Base-by-base conservation (phyloP, 2,113 vertebrate species). In the Larimichthys crocea region DNA sequence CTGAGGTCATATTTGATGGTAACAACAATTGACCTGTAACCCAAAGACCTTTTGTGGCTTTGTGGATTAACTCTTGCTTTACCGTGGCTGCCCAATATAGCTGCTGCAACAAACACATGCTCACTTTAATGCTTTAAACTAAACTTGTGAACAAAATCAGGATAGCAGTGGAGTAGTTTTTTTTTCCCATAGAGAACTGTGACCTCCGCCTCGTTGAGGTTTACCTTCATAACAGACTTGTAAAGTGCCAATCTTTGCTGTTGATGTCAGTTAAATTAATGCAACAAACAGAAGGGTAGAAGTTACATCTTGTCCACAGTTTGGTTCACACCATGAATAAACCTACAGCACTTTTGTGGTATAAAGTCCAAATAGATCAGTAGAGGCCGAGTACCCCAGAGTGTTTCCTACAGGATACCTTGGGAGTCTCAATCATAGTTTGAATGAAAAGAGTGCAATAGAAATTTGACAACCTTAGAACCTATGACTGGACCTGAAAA, bases 401-500 rank as follows among this genome's bases (percentile, higher is more conserved):
- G 22, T 14, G 17, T 65, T 48, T 42, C 16, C 26, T 5, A 52
- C 60, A 75, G 48, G 42, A 50, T 16, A 46, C 50, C 46, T 56
- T 0, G 3, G 16, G 3, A 55, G 49, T 9, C 35, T 67, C 11
- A 15, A 55, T 19, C 52, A 64, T 4, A 42, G 19, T 63, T 22
- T n/a, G 22, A 40, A 26, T 48, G 31, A 74, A 69, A 49, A 75
- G 68, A 69, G 42, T 26, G 53, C 52, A 79, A 62, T 14, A 52
- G n/a, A 74, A 61, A 48, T 74, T 14, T 57, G 29, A 83, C 62
- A 74, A 63, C 49, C 70, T 69, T 6, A 31, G 63, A 50, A 57
- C 56, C 20, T 59, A 49, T 67, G 49, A 62, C 46, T 78, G 74
- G 40, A 78, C 46, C 77, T 44, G 74, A 66, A 67, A 74, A 70